phyloP scores from a whole-genome alignment of 1,140 invertebrate species.

The Zaprionus lachaisei region DNA sequence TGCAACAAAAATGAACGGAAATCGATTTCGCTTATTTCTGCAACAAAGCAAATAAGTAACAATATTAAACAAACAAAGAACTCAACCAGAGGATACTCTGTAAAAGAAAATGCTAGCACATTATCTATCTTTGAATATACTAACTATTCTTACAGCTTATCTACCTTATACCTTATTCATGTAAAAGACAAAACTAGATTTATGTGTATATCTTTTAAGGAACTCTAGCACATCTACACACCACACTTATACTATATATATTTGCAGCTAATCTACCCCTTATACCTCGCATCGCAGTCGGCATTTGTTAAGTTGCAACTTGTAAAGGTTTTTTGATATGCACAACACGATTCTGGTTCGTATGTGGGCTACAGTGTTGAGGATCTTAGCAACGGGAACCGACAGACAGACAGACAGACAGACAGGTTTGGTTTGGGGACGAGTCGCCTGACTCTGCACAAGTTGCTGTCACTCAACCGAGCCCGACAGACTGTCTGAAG shows the following conservation, averaged over 20 bases:
- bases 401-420: background rate
- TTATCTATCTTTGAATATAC: background rate
- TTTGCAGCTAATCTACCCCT: background rate
- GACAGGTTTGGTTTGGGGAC: background rate
- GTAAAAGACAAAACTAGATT: too few species aligned
- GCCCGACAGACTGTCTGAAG: slow-evolving; percentile 33
- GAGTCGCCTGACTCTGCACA: background rate
- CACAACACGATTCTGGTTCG: slow-evolving; percentile 37
- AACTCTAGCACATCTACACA: too few species aligned
- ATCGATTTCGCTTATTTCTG: slow-evolving; percentile 51
- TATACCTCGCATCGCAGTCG: background rate
- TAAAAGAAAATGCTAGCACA: too few species aligned
- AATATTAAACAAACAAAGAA: background rate
- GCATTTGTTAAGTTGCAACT: background rate
- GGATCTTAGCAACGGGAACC: slow-evolving; percentile 18
- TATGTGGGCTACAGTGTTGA: slow-evolving; percentile 10
- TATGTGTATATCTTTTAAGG: too few species aligned
- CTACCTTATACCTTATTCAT: too few species aligned
- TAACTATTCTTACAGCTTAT: background rate
- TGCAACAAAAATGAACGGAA: slow-evolving; percentile 47
- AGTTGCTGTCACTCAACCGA: background rate
- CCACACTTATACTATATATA: too few species aligned
- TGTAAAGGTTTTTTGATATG: slow-evolving; percentile 38
- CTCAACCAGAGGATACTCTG: background rate
- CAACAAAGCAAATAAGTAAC: slow-evolving; percentile 9